Base-by-base conservation (phyloP, 2,888 invertebrate species). In the Drosophila demipolita region DNA sequence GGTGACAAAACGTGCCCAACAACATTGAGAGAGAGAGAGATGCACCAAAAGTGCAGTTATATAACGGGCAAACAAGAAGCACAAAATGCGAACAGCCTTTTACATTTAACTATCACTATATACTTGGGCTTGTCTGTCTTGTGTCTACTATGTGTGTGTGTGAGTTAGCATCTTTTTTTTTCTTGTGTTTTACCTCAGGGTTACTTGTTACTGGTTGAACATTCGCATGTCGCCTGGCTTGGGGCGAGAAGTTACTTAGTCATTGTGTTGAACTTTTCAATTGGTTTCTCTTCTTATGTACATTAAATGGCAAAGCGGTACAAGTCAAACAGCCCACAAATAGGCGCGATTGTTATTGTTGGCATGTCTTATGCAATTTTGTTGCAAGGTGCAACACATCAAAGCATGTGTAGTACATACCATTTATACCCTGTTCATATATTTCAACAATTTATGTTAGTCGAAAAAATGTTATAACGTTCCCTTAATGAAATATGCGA, bases 21-120 rank as follows among this genome's bases (percentile, higher is more conserved):
- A 73, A 79, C 67, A 77, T 57, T 70, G 68, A 78, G 23, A 23
- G 23, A 78, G 23, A 23, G 23, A 15, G 45, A 23, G 80, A 82
- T 82, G 79, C 82, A 82, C 81, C 78, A 73, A 83, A 81, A 81
- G 81, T 75, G 89, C 85, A 78, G 84, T 84, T 89, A 87, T 87
- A 73, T 84, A 84, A 89, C 84, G 88, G 83, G 73, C 66, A 69
- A 38, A 17, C 26, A 55, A n/a, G 36, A 20, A 35, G 11, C 33
- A 53, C 33, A 72, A 60, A 74, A 64, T 59, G 69, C 69, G 64
- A 79, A 65, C 79, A 82, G 79, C 79, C 89, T 89, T 81, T 83
- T 80, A 76, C 87, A 80, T 66, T 70, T 72, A 82, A 82, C 75
- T 66, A 78, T 66, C 59, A 57, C 54, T 66, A 62, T 50, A 72